A percentile compares a stretch with the other conserved stretches of the same genome.
phyloP scores from a whole-genome alignment of 2,113 vertebrate species.

The Centropus unirufus region DNA sequence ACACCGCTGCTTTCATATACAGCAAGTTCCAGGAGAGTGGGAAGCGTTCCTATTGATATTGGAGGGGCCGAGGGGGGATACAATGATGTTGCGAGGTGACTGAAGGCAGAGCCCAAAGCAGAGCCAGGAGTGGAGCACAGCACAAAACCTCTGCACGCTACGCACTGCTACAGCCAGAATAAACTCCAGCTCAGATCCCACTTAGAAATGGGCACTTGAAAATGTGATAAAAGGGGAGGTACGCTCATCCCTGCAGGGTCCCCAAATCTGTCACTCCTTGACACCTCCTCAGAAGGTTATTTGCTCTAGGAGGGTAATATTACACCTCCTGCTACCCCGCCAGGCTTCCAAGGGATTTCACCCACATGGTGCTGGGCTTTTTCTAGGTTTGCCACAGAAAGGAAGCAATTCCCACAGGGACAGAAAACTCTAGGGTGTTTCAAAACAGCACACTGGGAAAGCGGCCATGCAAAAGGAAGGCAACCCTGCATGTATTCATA shows the following conservation, averaged over 20 bases:
- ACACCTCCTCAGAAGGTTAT: not conserved
- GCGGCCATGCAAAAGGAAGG: not conserved
- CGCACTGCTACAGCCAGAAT: not conserved
- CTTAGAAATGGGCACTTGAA: not conserved
- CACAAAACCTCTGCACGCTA: not conserved
- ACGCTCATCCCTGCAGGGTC: rapidly evolving
- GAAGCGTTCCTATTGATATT: not conserved
- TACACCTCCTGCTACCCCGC: not conserved
- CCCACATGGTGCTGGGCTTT: rapidly evolving
- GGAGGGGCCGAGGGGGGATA: not conserved
- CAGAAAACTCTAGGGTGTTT: not conserved
- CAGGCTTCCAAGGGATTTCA: not conserved
- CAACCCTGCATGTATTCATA: rapidly evolving
- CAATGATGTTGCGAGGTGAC: rapidly evolving
- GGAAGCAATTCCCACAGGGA: not conserved
- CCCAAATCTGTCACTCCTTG: not conserved
- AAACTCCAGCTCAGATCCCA: rapidly evolving
- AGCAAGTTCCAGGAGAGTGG: not conserved
- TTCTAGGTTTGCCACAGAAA: not conserved
- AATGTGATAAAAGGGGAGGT: not conserved
- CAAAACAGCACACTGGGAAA: rapidly evolving
- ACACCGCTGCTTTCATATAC: not conserved
- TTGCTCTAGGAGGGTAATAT: not conserved
- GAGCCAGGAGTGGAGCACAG: not conserved
- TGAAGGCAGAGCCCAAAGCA: not conserved